A percentile compares a stretch with the other conserved stretches of the same genome.
Conservation (phyloP, 2,797 vertebrate species). For the Ctenopoma multispine region DNA sequence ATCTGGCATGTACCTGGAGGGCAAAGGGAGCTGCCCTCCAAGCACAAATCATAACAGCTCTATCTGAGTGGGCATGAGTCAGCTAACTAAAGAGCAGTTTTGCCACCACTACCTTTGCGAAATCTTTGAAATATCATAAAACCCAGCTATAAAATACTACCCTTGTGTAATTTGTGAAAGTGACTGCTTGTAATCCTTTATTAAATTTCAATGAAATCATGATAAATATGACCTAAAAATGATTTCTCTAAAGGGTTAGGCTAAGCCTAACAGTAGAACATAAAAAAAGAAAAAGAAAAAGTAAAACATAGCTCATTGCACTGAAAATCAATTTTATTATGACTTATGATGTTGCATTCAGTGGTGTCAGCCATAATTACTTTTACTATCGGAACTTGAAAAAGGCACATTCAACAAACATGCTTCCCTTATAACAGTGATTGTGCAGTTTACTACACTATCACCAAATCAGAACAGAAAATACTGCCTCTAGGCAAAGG, state of each 20-base stretch:
- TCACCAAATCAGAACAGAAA: slow-evolving; percentile 39
- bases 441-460: slow-evolving; percentile 13
- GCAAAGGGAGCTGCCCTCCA: slow-evolving; percentile 41
- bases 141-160: neutral
- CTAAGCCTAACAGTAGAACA: no score
- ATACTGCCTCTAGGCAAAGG: slow-evolving; percentile 58
- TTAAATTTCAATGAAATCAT: no score
- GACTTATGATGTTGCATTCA: neutral
- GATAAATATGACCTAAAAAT: no score
- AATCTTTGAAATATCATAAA: slow-evolving; percentile 16
- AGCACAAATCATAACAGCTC: slow-evolving; percentile 54
- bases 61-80: slow-evolving; percentile 48
- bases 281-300: no score
- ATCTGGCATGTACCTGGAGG: slow-evolving; percentile 13
- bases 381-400: neutral
- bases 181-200: neutral
- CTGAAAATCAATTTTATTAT: neutral
- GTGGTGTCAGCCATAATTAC: neutral
- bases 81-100: slow-evolving; percentile 32
- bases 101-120: slow-evolving; percentile 15
- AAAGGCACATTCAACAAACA: neutral
- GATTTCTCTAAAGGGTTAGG: no score
- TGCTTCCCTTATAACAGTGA: slow-evolving; percentile 10
- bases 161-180: slow-evolving; percentile 3
- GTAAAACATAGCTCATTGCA: neutral